phyloP scores from a whole-genome alignment of 2,113 vertebrate genomes.

The Eleginops maclovinus region DNA sequence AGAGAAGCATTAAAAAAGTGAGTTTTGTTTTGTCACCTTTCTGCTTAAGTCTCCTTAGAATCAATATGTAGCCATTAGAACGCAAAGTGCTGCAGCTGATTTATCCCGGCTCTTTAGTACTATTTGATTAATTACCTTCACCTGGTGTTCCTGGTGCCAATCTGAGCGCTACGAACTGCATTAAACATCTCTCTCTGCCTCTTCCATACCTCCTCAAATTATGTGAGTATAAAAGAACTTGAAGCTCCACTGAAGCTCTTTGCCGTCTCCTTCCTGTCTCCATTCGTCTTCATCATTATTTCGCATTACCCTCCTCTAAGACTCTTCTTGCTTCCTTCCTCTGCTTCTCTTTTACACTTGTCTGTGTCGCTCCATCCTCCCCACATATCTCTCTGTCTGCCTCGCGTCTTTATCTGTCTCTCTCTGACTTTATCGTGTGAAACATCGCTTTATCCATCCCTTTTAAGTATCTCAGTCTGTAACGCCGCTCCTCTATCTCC shows the following conservation, averaged over 20 bases:
- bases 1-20: neutral
- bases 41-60: neutral
- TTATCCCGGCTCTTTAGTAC: neutral
- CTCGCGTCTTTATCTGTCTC: constrained; percentile 59
- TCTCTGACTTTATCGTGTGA: constrained; percentile 63
- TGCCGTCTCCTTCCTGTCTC: constrained; percentile 15
- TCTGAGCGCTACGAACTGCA: neutral
- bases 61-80: neutral
- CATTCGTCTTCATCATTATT: constrained; percentile 31
- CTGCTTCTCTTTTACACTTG: constrained; percentile 37
- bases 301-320: constrained; percentile 24
- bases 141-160: constrained; percentile 8
- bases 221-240: constrained; percentile 7
- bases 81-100: neutral
- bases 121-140: constrained; percentile 13
- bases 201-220: constrained; percentile 6
- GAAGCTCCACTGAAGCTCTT: constrained; percentile 2
- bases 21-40: neutral
- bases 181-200: neutral
- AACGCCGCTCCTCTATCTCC: constrained; percentile 60
- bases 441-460: constrained; percentile 65
- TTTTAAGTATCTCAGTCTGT: constrained; percentile 58
- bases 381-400: constrained; percentile 60
- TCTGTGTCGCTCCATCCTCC: constrained; percentile 35
- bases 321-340: constrained; percentile 25